phyloP scores from a whole-genome alignment of 2,797 vertebrate genomes.

The Propithecus deckenii region DNA sequence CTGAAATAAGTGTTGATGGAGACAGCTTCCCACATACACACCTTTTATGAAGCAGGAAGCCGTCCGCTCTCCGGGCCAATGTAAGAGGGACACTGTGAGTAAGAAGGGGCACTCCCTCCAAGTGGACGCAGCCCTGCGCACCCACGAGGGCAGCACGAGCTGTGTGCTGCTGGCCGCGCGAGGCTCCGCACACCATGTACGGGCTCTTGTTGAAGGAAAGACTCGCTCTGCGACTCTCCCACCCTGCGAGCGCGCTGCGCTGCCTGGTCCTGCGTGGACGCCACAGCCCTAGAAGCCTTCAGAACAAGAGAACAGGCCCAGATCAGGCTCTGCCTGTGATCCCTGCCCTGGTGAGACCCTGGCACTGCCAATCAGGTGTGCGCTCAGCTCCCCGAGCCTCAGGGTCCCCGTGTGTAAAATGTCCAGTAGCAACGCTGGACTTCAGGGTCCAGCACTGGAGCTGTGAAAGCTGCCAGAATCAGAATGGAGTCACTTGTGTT shows the following conservation, averaged over 20 bases:
- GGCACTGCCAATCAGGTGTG: no score
- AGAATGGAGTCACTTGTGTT: neutral
- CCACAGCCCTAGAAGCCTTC: neutral
- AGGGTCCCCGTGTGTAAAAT: no score
- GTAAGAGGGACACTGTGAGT: neutral
- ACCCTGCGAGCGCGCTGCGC: rapidly evolving
- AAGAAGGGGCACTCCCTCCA: neutral
- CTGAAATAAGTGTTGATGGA: neutral
- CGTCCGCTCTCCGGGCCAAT: neutral
- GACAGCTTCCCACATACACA: neutral
- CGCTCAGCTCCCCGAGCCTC: no score
- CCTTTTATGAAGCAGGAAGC: neutral
- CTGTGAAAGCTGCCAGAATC: neutral
- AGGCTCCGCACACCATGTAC: rapidly evolving
- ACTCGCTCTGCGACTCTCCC: rapidly evolving
- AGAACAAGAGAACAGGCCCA: neutral
- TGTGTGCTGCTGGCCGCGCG: no score
- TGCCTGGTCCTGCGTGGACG: neutral
- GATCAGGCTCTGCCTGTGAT: neutral
- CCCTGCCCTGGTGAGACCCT: neutral
- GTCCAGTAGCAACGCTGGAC: no score
- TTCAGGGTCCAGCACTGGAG: neutral
- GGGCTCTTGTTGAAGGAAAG: rapidly evolving
- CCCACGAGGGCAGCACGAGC: no score
- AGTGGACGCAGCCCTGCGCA: rapidly evolving